phyloP scores from a whole-genome alignment of 2,888 invertebrate species.

The Onchidella celtica region DNA sequence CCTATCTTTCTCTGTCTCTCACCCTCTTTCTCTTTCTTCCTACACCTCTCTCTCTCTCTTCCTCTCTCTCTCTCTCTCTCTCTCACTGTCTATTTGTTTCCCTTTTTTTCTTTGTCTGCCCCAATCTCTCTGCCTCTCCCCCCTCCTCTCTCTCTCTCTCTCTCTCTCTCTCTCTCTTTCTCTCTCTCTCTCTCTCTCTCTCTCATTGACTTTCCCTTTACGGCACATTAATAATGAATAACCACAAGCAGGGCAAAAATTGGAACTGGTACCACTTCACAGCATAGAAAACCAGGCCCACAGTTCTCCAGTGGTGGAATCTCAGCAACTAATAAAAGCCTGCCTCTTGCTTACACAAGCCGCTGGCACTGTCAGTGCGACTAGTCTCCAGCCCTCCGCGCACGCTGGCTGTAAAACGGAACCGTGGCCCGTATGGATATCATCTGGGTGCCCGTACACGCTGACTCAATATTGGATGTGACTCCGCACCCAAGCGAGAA shows the following conservation, averaged over 20 bases:
- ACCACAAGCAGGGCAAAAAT: too few species aligned
- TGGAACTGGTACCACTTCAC: too few species aligned
- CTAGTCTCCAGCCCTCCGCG: too few species aligned
- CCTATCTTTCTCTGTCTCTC: not conserved
- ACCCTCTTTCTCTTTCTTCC: not conserved
- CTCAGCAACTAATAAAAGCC: not conserved
- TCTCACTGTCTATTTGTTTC: not conserved
- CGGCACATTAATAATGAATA: too few species aligned
- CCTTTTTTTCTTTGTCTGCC: not conserved
- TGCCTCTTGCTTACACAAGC: not conserved
- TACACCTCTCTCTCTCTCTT: not conserved
- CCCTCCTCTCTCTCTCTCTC: not conserved
- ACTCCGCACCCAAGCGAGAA: conserved; percentile 2
- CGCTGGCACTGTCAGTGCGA: too few species aligned
- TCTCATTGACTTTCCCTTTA: too few species aligned
- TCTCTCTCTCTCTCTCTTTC: too few species aligned
- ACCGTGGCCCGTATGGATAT: not conserved
- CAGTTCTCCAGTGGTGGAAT: not conserved
- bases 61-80: not conserved
- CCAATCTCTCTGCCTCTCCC: not conserved
- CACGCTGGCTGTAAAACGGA: not conserved
- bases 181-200: too few species aligned
- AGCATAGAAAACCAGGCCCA: not conserved
- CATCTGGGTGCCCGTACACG: not conserved
- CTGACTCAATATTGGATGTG: conserved; percentile 7